Conservation (phyloP, 2,113 vertebrate species). For the Corythoichthys haematopterus region DNA sequence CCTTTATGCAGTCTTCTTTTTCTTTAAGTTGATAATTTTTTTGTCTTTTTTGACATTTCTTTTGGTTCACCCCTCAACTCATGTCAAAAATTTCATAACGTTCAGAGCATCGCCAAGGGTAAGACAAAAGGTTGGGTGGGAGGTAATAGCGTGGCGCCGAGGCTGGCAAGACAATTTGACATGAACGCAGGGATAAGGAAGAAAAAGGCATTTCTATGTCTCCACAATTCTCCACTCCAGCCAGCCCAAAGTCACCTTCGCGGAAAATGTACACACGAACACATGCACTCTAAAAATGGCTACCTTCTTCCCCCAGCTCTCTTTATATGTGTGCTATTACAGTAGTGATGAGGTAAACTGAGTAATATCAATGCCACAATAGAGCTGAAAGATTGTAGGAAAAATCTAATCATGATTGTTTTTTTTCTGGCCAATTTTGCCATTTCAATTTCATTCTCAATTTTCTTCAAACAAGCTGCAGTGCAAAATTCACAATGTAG, state of each 20-base stretch:
- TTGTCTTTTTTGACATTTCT: slow-evolving; percentile 34
- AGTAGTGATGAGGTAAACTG: slow-evolving; percentile 61
- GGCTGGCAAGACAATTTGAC: slow-evolving; percentile 43
- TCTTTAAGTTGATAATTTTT: slow-evolving; percentile 64
- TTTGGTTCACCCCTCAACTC: slow-evolving; percentile 43
- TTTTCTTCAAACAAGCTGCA: no score
- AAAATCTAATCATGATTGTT: no score
- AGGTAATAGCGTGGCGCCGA: background rate
- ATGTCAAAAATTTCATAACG: slow-evolving; percentile 69
- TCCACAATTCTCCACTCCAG: slow-evolving; percentile 72
- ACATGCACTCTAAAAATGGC: slow-evolving; percentile 67
- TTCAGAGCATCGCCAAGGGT: slow-evolving; percentile 40
- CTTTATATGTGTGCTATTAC: slow-evolving; percentile 41
- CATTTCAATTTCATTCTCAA: no score
- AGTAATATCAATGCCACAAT: slow-evolving; percentile 50
- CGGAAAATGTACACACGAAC: slow-evolving; percentile 46
- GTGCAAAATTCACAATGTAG: no score
- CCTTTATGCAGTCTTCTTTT: slow-evolving; percentile 42
- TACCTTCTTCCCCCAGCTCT: slow-evolving; percentile 49
- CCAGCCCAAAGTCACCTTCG: slow-evolving; percentile 75
- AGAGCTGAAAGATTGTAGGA: no score
- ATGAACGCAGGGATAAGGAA: slow-evolving; percentile 52
- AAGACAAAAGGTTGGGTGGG: slow-evolving; percentile 23
- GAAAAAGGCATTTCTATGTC: slow-evolving; percentile 71
- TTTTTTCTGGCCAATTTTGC: no score